Base-by-base conservation (phyloP, 1,140 invertebrate genomes). In the Diploscapter pachys region DNA sequence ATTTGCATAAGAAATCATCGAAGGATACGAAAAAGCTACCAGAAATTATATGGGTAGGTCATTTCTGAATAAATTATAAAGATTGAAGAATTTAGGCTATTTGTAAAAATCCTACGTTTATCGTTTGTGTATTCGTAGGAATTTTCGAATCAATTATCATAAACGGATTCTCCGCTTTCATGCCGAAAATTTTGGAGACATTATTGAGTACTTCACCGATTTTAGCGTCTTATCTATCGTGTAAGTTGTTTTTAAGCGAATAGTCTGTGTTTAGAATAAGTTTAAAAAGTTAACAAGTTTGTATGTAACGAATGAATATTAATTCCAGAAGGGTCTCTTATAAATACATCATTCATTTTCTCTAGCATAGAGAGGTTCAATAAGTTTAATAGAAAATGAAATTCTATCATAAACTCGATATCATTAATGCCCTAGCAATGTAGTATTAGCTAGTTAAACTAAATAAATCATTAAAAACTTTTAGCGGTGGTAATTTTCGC, bases 91-190 rank as follows among this genome's bases (percentile, higher is more conserved):
- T 81, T 63, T 72, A 84, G 83, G 83, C 82, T 63, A 84, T 85
- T 66, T 67, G 85, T 48, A 75, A 81, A 4, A 85, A 84, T 73
- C 84, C 84, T 55, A 85, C 83, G 9, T 85, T 85, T 69, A 78
- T 85, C 5, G 80, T 81, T 8, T 77, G 76, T 48, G 83, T 85
- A 59, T 81, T 84, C 49, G 65, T 85, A 2, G 83, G 83, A 13
- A 85, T 85, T 67, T 85, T 85, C 53, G 83, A 85, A 61, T 80
- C 83, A 4, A 84, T 85, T 72, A 78, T 85, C 62, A 82, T 85
- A 73, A 85, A 85, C 59, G 83, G 83, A 11, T 85, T 85, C 64
- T 79, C 83, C 61, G 84, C 83, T 2, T 85, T 85, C 66, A 85
- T 85, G 83, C 83, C 83, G 5, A 85, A 85, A 74, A 85, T 85